Conservation (phyloP, 2,888 invertebrate species). For the Tanytarsus gracilentus region DNA sequence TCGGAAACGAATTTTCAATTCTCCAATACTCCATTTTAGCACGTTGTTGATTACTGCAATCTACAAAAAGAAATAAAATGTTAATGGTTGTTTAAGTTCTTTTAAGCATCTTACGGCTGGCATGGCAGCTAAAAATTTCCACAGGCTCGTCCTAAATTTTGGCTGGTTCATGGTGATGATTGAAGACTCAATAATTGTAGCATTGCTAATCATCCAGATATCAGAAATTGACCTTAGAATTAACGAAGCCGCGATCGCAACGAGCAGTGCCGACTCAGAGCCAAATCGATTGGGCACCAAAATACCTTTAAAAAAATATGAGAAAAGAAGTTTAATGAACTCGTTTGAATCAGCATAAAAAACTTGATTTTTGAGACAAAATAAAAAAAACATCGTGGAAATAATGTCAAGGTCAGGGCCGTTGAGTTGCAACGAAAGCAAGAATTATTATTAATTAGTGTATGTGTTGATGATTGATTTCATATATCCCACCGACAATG, state of each 20-base stretch:
- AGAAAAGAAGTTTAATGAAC: background rate
- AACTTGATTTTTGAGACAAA: too few species aligned
- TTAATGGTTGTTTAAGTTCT: background rate
- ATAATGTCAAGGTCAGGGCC: too few species aligned
- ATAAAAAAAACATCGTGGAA: too few species aligned
- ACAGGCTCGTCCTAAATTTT: conserved; percentile 64
- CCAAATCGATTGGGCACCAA: conserved; percentile 71
- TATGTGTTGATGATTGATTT: background rate
- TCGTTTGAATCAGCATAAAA: too few species aligned
- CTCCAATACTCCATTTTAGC: conserved; percentile 89
- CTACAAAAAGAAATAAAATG: conserved; percentile 44
- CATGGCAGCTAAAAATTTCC: conserved; percentile 74
- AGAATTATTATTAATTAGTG: too few species aligned
- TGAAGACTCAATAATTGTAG: conserved; percentile 86
- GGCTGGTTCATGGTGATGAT: conserved; percentile 80
- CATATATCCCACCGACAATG: background rate
- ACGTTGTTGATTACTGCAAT: conserved; percentile 90
- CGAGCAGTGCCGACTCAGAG: conserved; percentile 63
- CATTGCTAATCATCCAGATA: conserved; percentile 93
- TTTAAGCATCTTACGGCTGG: conserved; percentile 61
- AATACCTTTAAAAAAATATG: conserved; percentile 45
- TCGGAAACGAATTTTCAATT: conserved; percentile 81
- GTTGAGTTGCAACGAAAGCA: too few species aligned
- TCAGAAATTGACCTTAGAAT: conserved; percentile 88
- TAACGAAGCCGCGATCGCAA: conserved; percentile 68